Evolutionary conservation across 2,113 vertebrate species (phyloP).

Genomic region (Hydropotes inermis): DNA sequence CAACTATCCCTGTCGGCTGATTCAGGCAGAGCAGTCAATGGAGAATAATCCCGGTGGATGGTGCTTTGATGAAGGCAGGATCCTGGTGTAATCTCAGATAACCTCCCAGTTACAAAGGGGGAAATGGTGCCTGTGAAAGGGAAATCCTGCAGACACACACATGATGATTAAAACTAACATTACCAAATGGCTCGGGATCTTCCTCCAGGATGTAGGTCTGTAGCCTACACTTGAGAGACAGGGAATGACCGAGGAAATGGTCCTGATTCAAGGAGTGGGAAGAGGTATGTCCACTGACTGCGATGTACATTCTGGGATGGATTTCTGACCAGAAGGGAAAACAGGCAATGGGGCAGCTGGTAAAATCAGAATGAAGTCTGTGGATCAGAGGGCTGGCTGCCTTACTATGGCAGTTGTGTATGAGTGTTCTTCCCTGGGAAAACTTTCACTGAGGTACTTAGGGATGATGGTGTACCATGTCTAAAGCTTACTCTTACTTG

Average conservation of each 20-base stretch:
- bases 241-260: not conserved
- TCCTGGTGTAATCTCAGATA: not conserved
- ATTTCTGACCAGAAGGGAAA: not conserved
- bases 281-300: not conserved
- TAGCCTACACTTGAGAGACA: not conserved
- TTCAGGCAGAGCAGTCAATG: not conserved
- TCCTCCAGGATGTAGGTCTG: not conserved
- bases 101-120: not conserved
- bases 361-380: not conserved
- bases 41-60: not conserved
- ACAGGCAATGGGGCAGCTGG: not conserved
- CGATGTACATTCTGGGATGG: not conserved
- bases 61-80: not conserved
- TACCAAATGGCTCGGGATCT: not conserved
- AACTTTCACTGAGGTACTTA: not conserved
- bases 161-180: not conserved
- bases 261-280: not conserved
- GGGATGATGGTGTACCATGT: not conserved
- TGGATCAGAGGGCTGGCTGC: not conserved
- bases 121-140: not conserved
- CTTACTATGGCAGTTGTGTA: rapidly evolving
- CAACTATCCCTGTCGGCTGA: not conserved
- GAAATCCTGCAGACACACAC: not conserved
- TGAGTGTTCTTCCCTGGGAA: not conserved
- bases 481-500: not conserved